Percentiles rank a stretch among this genome's conserved stretches.
Conservation (phyloP, 2,113 vertebrate species). For the Limanda limanda region DNA sequence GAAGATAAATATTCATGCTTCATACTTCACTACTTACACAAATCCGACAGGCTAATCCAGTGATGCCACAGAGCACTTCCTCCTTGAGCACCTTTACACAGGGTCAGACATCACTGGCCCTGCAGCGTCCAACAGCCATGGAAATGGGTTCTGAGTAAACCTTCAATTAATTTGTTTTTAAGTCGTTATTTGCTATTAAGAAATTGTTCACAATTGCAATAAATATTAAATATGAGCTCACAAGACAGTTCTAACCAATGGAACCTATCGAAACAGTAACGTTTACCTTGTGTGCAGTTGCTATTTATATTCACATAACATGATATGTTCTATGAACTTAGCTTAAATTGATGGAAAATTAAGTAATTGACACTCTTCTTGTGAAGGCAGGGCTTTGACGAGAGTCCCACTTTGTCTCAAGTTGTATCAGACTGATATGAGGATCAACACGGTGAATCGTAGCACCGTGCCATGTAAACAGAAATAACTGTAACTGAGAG, state of each 20-base stretch:
- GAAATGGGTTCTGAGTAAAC: not conserved
- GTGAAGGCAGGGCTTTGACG: not conserved
- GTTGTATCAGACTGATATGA: not conserved
- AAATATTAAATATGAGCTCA: not conserved
- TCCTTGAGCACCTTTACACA: constrained; percentile 26
- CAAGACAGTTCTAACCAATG: not conserved
- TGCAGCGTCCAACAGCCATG: not conserved
- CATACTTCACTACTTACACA: constrained; percentile 12
- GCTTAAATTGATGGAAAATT: not conserved
- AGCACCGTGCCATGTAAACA: not conserved
- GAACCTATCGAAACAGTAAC: not conserved
- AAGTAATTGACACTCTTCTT: not conserved
- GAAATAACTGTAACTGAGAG: not conserved
- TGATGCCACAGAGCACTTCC: not conserved
- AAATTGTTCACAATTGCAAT: constrained; percentile 1
- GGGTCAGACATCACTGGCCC: not conserved
- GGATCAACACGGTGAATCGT: no score
- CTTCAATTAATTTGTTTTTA: not conserved
- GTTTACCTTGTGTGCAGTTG: no score
- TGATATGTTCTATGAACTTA: not conserved
- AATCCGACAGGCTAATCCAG: constrained; percentile 10
- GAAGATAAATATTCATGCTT: constrained; percentile 45
- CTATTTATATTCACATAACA: no score
- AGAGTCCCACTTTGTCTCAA: not conserved
- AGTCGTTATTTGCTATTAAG: not conserved